Percentiles rank a stretch among this genome's conserved stretches.
These are phyloP conservation scores for Athripsodes cinereus DNA, from an alignment of 2,888 invertebrate species.

Conservation along the genomic window DNA sequence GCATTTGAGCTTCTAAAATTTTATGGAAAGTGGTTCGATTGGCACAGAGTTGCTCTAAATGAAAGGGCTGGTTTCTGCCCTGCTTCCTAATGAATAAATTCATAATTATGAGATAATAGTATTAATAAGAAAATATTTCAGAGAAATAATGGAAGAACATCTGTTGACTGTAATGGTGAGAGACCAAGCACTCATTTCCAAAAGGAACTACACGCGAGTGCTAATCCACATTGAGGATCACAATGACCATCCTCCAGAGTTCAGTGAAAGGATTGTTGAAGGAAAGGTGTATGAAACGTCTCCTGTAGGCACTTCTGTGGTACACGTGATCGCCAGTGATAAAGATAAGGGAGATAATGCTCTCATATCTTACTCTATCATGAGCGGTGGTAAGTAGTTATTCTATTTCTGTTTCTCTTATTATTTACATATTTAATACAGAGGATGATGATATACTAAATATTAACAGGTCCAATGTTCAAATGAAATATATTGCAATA, in stretches of 20 bases:
- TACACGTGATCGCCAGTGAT: slow-evolving; percentile 73
- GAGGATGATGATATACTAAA: too few species aligned
- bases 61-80: too few species aligned
- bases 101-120: too few species aligned
- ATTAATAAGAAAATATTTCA: too few species aligned
- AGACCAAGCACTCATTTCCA: slow-evolving; percentile 84
- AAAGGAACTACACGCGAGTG: slow-evolving; percentile 79
- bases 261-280: slow-evolving; percentile 73
- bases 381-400: slow-evolving; percentile 54
- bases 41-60: too few species aligned
- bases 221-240: slow-evolving; percentile 68
- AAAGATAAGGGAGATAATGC: slow-evolving; percentile 73
- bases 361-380: slow-evolving; percentile 73
- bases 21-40: too few species aligned
- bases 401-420: too few species aligned
- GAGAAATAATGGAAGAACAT: slow-evolving; percentile 75
- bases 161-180: slow-evolving; percentile 84
- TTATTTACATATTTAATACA: too few species aligned
- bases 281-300: slow-evolving; percentile 70
- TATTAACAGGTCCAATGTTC: too few species aligned
- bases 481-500: too few species aligned
- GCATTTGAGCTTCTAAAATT: too few species aligned
- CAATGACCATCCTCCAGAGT: slow-evolving; percentile 87
- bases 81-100: too few species aligned
- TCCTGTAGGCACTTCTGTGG: slow-evolving; percentile 66